These are phyloP conservation scores for Psix sp. DNA, from an alignment of 1,140 invertebrate species.

Conservation along the genomic window DNA sequence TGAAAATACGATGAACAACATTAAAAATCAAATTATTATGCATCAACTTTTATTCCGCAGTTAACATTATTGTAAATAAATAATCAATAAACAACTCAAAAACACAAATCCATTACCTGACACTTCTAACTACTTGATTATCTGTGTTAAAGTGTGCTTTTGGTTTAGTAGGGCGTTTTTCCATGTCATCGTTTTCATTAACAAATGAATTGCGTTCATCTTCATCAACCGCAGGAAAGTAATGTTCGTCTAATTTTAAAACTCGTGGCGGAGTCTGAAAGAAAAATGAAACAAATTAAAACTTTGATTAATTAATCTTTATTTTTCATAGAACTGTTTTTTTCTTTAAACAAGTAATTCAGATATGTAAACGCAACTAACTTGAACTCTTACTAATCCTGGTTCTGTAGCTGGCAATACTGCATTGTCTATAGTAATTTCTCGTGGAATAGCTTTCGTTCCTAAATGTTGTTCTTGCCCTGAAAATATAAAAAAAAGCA, in stretches of 20 bases:
- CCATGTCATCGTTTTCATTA: conserved; percentile 57
- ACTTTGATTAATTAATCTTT: background rate
- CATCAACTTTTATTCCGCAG: no score
- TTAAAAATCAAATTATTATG: conserved; percentile 3
- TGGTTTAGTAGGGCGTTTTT: conserved; percentile 40
- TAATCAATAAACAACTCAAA: no score
- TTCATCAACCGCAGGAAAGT: conserved; percentile 85
- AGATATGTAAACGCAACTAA: conserved; percentile 56
- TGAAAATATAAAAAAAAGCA: conserved; percentile 62
- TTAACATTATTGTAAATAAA: no score
- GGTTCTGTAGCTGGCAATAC: conserved; percentile 82
- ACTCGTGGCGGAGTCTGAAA: conserved; percentile 85
- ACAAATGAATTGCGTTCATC: conserved; percentile 66
- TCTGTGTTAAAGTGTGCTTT: conserved; percentile 59
- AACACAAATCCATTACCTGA: conserved; percentile 61
- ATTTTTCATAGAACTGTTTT: no score
- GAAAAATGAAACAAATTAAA: conserved; percentile 3
- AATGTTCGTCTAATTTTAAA: conserved; percentile 89
- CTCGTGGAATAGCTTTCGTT: conserved; percentile 86
- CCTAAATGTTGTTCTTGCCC: conserved; percentile 90
- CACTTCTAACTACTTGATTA: conserved; percentile 65
- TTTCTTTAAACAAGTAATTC: no score
- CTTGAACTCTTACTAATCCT: conserved; percentile 83
- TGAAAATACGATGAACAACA: conserved; percentile 64
- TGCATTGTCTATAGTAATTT: conserved; percentile 89